Evolutionary conservation across 2,797 vertebrate species (phyloP), one percentile per base, ranked within the genome.

Genomic region (Chromis chromis): DNA sequence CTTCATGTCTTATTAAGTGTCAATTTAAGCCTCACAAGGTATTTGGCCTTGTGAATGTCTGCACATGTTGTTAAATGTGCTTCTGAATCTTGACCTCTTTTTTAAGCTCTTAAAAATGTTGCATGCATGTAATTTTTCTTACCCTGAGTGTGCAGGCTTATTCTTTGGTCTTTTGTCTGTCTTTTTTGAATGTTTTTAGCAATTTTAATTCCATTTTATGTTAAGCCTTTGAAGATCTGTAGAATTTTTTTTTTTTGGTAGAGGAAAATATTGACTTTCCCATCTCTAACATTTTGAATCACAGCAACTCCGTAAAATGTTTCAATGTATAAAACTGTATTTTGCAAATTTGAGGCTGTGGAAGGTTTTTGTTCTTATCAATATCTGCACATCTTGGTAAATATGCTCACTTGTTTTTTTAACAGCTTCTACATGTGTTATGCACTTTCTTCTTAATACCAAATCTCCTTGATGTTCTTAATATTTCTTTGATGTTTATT

Each of bases 151-250:
- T 61, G 22, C 33, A 25, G 10, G 0, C 10, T 9, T 24, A 49
- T 63, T 46, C 58, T 69, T 27, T 58, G 19, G 27, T 42, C 25
- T 44, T 61, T 44, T 71, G 12, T 24, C 11, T 8, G 12, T 14
- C 36, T 60, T 31, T 28, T 49, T 64, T 40, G 19, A 39, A 19
- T 58, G 48, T 2, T 56, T 27, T 27, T 36, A 8, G 33, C 8
- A 28, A 39, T 24, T 62, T 57, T 39, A 44, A 65, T 62, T 60
- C 62, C n/a, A 54, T 79, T 65, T 74, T 22, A 75, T 79, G 17
- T 58, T 52, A 12, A 46, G 33, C 68, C 56, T 68, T 56, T 36
- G 46, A 62, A 70, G 59, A 65, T 40, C 27, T 62, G 6, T 50
- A 22, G 25, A 52, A 21, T 36, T 65, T 39, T 16, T 76, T 31